These are phyloP conservation scores for Smittia sp. DNA, from an alignment of 2,888 invertebrate genomes.

Conservation along the genomic window DNA sequence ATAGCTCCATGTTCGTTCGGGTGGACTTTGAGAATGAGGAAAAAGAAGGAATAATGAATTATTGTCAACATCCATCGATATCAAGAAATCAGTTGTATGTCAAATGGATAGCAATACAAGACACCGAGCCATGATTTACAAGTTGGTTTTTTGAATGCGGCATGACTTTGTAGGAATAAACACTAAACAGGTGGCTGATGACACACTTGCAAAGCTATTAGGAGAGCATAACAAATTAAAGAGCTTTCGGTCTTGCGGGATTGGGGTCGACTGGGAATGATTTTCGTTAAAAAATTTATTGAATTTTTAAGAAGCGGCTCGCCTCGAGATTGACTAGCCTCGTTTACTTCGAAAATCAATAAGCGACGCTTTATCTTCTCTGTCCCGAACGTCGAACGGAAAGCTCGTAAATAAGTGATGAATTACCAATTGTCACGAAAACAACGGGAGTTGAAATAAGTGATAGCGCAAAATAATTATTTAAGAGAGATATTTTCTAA, in stretches of 20 bases:
- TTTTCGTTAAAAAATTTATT: slow-evolving; percentile 5
- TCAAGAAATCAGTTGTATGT: background rate
- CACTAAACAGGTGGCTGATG: slow-evolving; percentile 5
- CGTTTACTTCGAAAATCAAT: slow-evolving; percentile 22
- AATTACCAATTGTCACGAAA: slow-evolving; percentile 9
- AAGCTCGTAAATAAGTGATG: slow-evolving; percentile 12
- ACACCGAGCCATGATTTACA: background rate
- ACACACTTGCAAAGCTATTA: background rate
- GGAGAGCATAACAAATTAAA: slow-evolving; percentile 1
- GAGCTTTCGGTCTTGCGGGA: background rate
- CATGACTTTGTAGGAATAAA: background rate
- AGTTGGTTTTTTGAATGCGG: background rate
- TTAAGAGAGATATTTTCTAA: too few species aligned
- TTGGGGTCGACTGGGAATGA: background rate
- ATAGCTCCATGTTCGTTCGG: slow-evolving; percentile 70
- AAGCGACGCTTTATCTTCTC: background rate
- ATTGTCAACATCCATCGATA: background rate
- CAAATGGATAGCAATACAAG: background rate
- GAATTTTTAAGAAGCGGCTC: background rate
- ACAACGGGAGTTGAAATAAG: background rate
- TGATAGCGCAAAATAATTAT: background rate
- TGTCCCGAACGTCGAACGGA: background rate
- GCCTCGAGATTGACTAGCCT: background rate
- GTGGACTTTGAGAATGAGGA: slow-evolving; percentile 46
- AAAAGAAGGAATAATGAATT: background rate